phyloP scores from a whole-genome alignment of 2,888 invertebrate genomes.

The Tanypteryx hageni region DNA sequence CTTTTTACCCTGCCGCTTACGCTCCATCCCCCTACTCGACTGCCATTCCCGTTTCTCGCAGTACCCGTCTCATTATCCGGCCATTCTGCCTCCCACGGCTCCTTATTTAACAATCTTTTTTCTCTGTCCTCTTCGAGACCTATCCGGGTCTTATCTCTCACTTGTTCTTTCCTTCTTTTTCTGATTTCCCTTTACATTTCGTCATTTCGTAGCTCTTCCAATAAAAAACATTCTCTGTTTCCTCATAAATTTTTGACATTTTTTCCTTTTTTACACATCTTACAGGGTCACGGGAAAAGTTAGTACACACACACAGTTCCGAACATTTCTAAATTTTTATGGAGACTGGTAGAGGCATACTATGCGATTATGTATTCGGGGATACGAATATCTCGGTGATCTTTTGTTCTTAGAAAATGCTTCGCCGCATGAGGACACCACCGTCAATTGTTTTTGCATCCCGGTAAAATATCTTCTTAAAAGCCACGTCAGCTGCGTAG shows the following conservation, averaged over 20 bases:
- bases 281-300: too few species aligned
- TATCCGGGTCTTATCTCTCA: not conserved
- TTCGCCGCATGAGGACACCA: not conserved
- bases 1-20: not conserved
- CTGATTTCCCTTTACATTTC: not conserved
- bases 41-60: not conserved
- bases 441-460: not conserved
- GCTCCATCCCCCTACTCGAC: not conserved
- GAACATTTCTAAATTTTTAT: conserved; percentile 4
- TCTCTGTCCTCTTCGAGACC: not conserved
- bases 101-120: conserved; percentile 10
- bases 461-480: too few species aligned
- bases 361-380: not conserved
- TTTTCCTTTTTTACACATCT: not conserved
- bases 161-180: not conserved
- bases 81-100: not conserved
- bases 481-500: too few species aligned
- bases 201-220: not conserved
- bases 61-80: conserved; percentile 9
- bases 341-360: not conserved
- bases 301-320: not conserved
- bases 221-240: not conserved
- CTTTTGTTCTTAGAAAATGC: not conserved
- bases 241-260: not conserved
- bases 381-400: not conserved